Conservation (phyloP, 2,113 vertebrate genomes). For the Zeus faber region DNA sequence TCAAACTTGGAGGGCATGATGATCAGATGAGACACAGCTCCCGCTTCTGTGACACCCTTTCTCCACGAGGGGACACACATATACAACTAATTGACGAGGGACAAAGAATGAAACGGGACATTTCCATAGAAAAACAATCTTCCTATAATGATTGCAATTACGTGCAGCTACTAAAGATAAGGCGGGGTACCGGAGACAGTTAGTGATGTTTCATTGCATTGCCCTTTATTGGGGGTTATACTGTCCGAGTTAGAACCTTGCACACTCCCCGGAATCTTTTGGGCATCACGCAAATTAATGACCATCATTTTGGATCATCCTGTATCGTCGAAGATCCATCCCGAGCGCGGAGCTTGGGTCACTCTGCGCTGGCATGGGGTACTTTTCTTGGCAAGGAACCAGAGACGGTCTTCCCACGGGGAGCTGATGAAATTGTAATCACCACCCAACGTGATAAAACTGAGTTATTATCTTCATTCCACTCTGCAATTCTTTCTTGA, state of each 20-base stretch:
- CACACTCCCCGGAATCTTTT: too few relatives aligned
- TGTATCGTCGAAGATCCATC: conserved; percentile 17
- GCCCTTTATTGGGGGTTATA: neutral
- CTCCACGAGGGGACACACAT: conserved; percentile 41
- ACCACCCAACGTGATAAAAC: conserved; percentile 41
- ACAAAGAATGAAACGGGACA: conserved; percentile 52
- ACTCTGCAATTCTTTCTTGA: conserved; percentile 26
- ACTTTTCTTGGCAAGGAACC: conserved; percentile 19
- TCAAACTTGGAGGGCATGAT: too few relatives aligned
- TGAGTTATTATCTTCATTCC: conserved; percentile 37
- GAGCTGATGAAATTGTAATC: conserved; percentile 48
- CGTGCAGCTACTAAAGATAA: conserved; percentile 29
- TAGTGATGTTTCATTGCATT: conserved; percentile 34
- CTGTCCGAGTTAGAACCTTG: too few relatives aligned
- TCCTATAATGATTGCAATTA: conserved; percentile 51
- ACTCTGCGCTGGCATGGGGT: conserved; percentile 3
- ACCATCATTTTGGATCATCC: too few relatives aligned
- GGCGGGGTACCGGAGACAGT: too few relatives aligned
- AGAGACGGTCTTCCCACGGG: conserved; percentile 16
- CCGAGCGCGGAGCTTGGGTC: neutral
- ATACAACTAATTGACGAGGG: conserved; percentile 48
- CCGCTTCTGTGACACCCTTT: conserved; percentile 2
- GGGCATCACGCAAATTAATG: too few relatives aligned
- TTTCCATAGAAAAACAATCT: conserved; percentile 59
- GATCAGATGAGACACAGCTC: conserved; percentile 21